Conservation (phyloP, 2,113 vertebrate species). For the Muscicapa adusta region DNA sequence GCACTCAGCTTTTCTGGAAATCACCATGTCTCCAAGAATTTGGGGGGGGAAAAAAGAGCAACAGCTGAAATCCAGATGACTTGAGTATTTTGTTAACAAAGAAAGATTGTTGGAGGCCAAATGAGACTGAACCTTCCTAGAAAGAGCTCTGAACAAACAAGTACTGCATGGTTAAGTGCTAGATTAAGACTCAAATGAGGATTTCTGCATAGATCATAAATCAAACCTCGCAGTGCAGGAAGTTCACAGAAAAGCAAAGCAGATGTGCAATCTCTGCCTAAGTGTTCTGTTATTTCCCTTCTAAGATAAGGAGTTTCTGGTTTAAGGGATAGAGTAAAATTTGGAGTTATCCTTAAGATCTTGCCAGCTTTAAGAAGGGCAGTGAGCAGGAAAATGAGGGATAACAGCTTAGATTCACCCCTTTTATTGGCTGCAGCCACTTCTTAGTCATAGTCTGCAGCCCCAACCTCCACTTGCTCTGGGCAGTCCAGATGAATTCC, state of each 20-base stretch:
- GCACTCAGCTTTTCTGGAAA: conserved; percentile 8
- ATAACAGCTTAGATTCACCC: neutral
- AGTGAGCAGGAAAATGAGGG: neutral
- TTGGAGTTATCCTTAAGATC: neutral
- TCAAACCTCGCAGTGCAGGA: neutral
- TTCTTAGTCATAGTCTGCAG: neutral
- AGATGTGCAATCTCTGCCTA: neutral
- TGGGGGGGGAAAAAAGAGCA: neutral
- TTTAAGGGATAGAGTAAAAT: neutral
- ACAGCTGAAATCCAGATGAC: conserved; percentile 64
- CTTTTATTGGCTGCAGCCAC: neutral
- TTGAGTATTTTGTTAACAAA: conserved; percentile 36
- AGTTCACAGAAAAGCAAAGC: neutral
- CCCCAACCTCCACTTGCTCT: neutral
- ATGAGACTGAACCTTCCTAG: conserved; percentile 45
- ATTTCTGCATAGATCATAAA: conserved; percentile 25
- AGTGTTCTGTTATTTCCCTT: neutral
- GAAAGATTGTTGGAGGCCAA: conserved; percentile 31
- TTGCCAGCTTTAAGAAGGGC: neutral
- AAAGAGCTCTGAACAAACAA: conserved; percentile 9
- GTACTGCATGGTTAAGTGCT: neutral
- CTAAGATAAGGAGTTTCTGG: neutral
- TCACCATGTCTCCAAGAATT: neutral
- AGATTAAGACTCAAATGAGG: conserved; percentile 2
- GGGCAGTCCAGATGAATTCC: neutral